phyloP scores from a whole-genome alignment of 2,888 invertebrate species.

The Galerucella calmariensis region DNA sequence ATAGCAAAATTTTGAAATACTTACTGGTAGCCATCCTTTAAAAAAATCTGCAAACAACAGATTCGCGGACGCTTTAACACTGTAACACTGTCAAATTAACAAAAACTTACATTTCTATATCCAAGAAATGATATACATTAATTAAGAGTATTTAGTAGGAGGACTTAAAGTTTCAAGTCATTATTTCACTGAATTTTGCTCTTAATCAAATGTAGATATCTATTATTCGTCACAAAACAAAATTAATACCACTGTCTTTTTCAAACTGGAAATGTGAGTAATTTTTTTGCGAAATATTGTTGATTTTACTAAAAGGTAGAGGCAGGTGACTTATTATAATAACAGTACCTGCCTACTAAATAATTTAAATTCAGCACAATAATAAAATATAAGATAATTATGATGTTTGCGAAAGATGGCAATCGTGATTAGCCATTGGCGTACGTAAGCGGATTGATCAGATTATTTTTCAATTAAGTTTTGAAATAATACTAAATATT shows the following conservation, averaged over 20 bases:
- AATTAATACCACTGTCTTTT: not conserved
- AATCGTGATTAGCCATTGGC: constrained; percentile 16
- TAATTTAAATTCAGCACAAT: constrained; percentile 25
- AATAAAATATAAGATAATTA: constrained; percentile 20
- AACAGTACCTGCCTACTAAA: constrained; percentile 23
- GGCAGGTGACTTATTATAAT: constrained; percentile 24
- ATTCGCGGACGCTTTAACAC: no score
- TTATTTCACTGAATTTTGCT: constrained; percentile 5
- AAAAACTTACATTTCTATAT: no score
- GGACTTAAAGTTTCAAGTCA: not conserved
- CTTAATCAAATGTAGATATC: not conserved
- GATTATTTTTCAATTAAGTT: not conserved
- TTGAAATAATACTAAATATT: not conserved
- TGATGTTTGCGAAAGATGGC: constrained; percentile 25
- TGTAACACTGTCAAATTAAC: no score
- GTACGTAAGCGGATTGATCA: not conserved
- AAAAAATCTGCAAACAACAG: no score
- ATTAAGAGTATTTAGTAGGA: no score
- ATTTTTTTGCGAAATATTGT: not conserved
- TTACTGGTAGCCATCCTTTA: no score
- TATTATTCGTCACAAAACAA: constrained; percentile 4
- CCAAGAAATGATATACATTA: no score
- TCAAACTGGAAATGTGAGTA: constrained; percentile 12
- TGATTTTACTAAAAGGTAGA: constrained; percentile 11
- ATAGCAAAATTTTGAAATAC: no score